Evolutionary conservation across 64 coral and sea anemone genomes (phyloP), one percentile per base, ranked within the genome.

Genomic region (Pocillopora damicornis): DNA sequence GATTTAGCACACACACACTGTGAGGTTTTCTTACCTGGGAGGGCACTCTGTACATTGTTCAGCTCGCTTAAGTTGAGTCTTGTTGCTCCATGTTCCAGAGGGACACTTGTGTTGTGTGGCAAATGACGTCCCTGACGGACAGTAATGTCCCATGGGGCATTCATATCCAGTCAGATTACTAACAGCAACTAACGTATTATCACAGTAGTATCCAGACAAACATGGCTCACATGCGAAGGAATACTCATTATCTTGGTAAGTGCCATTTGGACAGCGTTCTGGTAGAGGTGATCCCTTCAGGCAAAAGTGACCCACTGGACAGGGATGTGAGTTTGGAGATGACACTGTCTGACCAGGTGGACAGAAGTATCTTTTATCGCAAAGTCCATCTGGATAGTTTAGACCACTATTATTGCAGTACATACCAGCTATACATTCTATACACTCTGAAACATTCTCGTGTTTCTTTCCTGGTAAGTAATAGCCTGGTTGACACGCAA

Each of bases 1-100:
- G 2, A 4, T 51, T 51, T 51, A 63, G 16, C 61, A 63, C 61
- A 61, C 60, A 61, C 14, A 63, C n/a, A 9, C 20, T 30, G 22
- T 76, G 7, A 7, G n/a, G 59, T 37, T 17, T 2, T 2, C 75
- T 78, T 80, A 99, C 97, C 93, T 95, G 20, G 93, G 88, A 88
- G 97, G 97, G 37, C 97, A 99, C 2, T 86, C 75, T 18, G 87
- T 90, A 59, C 97, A 99, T 15, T 95, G 88, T 1, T 88, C 88
- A 62, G 88, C 60, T 82, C 91, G 68, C 42, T 90, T 88, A 15
- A 95, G 79, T 61, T 56, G 75, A 10, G 93, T 95, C 20, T 92
- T 89, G 83, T 99, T 99, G 80, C 90, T 99, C 97, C 97, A 99
- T 3, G 93, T 99, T 76, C 97, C 97, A 79, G 83, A 56, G 1